Evolutionary conservation across 1,140 invertebrate genomes (phyloP).

Genomic region (Panagrolaimus sp.): DNA sequence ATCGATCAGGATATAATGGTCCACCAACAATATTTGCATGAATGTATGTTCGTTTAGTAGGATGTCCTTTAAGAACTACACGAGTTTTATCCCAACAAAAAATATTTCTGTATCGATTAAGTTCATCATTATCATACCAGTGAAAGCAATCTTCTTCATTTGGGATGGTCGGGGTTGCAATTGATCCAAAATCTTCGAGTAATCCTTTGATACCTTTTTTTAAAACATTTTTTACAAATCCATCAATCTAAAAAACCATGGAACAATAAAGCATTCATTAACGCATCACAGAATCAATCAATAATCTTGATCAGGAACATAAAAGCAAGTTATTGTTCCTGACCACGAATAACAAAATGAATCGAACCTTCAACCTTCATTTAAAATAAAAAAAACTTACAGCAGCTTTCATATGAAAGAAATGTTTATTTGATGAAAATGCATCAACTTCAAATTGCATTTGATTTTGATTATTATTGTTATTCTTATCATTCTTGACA

Average conservation of each 20-base stretch:
- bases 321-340: no score
- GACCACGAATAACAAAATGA: no score
- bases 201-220: conserved; percentile 9
- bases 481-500: no score
- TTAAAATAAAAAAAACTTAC: neutral
- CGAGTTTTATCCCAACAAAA: conserved; percentile 2
- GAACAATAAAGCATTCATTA: no score
- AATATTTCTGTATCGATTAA: conserved; percentile 3
- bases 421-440: no score
- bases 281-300: no score
- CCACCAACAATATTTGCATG: neutral
- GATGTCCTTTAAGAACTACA: neutral
- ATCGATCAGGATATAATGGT: neutral
- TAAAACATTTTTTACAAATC: neutral
- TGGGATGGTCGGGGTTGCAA: neutral
- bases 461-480: no score
- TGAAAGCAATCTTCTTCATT: neutral
- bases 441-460: no score
- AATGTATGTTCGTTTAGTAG: neutral
- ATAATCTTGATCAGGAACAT: no score
- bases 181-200: neutral
- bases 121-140: neutral
- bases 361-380: no score
- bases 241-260: neutral
- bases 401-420: neutral